phyloP scores from a whole-genome alignment of 2,113 vertebrate species.

The Macquaria australasica region DNA sequence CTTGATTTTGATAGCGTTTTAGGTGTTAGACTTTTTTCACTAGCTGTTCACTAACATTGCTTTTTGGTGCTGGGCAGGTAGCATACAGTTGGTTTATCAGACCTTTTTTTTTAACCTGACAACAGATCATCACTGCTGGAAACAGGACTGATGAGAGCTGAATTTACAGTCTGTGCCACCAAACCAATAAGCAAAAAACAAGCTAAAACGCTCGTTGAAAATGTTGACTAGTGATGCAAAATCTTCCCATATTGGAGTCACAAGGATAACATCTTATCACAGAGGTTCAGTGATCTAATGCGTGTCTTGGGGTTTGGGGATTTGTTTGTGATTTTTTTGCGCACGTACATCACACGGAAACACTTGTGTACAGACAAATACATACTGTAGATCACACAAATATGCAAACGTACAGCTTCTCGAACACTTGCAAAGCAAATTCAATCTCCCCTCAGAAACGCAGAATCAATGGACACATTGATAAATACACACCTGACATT shows the following conservation, averaged over 20 bases:
- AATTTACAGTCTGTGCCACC: neutral
- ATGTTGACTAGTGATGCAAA: neutral
- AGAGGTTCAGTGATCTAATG: constrained; percentile 19
- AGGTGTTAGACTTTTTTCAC: neutral
- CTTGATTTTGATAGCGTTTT: neutral
- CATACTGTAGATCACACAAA: constrained; percentile 7
- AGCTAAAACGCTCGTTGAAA: constrained; percentile 1
- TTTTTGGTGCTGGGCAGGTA: neutral
- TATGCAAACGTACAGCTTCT: constrained; percentile 12
- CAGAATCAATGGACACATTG: constrained; percentile 56
- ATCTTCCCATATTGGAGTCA: neutral
- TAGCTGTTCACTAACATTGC: neutral
- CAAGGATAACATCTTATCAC: constrained; percentile 8
- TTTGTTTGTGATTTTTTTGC: neutral
- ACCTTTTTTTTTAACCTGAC: neutral
- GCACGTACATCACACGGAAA: constrained; percentile 11
- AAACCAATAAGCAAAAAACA: neutral
- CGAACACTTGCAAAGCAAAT: constrained; percentile 31
- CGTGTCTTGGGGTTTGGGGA: neutral
- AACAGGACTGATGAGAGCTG: neutral
- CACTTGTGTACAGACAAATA: neutral
- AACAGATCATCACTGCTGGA: neutral
- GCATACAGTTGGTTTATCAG: neutral
- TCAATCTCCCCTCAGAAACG: constrained; percentile 30
- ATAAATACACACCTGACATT: constrained; percentile 71